Evolutionary conservation across 1,140 invertebrate species (phyloP), one percentile per base, ranked within the genome.

Genomic region (Zaprionus tsacasi): DNA sequence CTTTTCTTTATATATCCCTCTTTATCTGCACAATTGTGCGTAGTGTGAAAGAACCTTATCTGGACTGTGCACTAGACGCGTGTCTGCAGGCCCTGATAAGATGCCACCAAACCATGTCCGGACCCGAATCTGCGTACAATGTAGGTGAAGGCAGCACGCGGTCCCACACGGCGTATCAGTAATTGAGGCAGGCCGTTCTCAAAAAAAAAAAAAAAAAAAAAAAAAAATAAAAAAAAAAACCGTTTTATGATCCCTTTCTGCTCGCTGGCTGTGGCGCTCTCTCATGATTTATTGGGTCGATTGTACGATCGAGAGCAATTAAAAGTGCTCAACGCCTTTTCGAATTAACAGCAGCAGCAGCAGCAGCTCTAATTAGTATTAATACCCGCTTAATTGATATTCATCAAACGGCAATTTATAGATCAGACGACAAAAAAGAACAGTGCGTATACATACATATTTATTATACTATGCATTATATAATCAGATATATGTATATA

Each of bases 371-470:
- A 60, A 80, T 83, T 83, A 21, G 21, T 21, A 83, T 80, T 83
- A 73, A 72, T 66, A 74, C 66, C 67, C 56, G 69, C 63, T 81
- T 85, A 81, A 85, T 85, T 85, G 81, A 45, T 61, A 71, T 66
- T 78, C 78, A 85, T 81, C 78, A 81, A 78, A 66, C 50, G 63
- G 33, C 65, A 83, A 83, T 83, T 83, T 80, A 83, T 79, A 21
- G 15, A 13, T 12, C 10, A 30, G 69, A 40, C 63, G 48, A 25
- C 36, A 64, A 33, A 36, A 52, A 33, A 33, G 0, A 4, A 17
- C 17, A 43, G 15, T 65, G 61, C 61, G 61, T 40, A 30, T 43
- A n/a, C 10, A 12, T 25, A 35, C 36, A 8, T 48, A 27, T n/a
- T n/a, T n/a, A n/a, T n/a, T n/a, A n/a, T n/a, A 17, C 2, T 5